Base-by-base conservation (phyloP, 2,113 vertebrate genomes). In the Physeter macrocephalus region DNA sequence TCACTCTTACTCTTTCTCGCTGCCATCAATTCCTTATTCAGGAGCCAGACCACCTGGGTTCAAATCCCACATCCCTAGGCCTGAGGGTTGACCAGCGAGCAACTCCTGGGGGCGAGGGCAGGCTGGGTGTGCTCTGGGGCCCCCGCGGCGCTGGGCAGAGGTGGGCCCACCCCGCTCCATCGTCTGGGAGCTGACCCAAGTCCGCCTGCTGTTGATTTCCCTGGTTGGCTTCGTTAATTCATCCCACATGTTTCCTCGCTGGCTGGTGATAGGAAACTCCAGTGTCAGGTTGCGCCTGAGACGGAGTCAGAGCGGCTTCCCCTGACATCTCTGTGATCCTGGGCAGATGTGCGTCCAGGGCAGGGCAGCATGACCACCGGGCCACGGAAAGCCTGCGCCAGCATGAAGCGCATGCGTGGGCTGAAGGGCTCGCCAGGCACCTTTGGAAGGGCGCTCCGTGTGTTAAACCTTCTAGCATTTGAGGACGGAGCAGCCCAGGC, bases 201-300 rank as follows among this genome's bases (percentile, higher is more conserved):
- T 82, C 71, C 2, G 17, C n/a, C n/a, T 8, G 69, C 72, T 1
- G 62, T 41, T 61, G 66, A 77, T 59, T 72, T 94, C 46, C 31
- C 75, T 67, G 39, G 52, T 89, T 89, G 77, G 34, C 64, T 77
- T 54, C 3, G 69, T 90, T 98, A 98, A 98, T 98, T 83, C 92
- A 90, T 97, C 64, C 95, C 98, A 98, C 95, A 98, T 98, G 97
- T 97, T 93, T 92, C 67, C 46, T 88, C 36, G 6, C 86, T 78
- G 90, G 78, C 83, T 86, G 74, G 83, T 80, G 59, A 94, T 49
- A 81, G 77, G 67, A 74, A 82, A 23, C 71, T 82, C 74, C 67
- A 75, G 84, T 93, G 96, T 98, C 98, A 97, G 88, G 75, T 81
- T 96, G 93, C 29, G 86, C 98, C 84, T 66, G 93, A 20, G 94